These are phyloP conservation scores for Eptesicus fuscus DNA, from an alignment of 2,113 vertebrate genomes.

Conservation along the genomic window DNA sequence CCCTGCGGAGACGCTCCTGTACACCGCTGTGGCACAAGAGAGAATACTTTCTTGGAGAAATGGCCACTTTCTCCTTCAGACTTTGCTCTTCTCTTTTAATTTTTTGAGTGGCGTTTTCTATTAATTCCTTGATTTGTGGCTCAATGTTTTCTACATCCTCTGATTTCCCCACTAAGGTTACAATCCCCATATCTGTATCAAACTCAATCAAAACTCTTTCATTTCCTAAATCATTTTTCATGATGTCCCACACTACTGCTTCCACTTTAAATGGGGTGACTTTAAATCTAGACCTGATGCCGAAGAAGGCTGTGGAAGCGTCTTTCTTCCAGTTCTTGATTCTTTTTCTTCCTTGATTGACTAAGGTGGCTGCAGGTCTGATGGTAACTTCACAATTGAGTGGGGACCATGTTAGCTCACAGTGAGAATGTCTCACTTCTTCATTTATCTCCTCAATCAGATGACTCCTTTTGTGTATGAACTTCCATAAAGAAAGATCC, in stretches of 20 bases:
- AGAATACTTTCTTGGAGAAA: slow-evolving; percentile 75
- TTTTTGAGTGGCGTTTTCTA: slow-evolving; percentile 71
- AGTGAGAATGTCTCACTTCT: slow-evolving; percentile 79
- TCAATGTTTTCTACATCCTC: slow-evolving; percentile 75
- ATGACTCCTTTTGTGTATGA: slow-evolving; percentile 75
- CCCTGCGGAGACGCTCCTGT: slow-evolving; percentile 52
- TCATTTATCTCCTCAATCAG: slow-evolving; percentile 72
- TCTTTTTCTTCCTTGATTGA: slow-evolving; percentile 75
- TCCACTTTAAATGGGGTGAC: slow-evolving; percentile 68
- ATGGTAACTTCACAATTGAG: slow-evolving; percentile 73
- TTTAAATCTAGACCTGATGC: slow-evolving; percentile 78
- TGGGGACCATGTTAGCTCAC: slow-evolving; percentile 77
- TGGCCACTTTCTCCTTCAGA: slow-evolving; percentile 60
- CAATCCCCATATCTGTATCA: slow-evolving; percentile 28
- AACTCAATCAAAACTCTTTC: slow-evolving; percentile 78
- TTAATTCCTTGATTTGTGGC: slow-evolving; percentile 69
- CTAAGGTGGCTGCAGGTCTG: slow-evolving; percentile 78
- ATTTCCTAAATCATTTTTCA: slow-evolving; percentile 52
- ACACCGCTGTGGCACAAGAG: slow-evolving; percentile 79
- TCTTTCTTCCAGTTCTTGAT: slow-evolving; percentile 83
- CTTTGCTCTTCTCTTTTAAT: slow-evolving; percentile 78
- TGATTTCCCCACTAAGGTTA: slow-evolving; percentile 82
- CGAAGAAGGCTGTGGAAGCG: slow-evolving; percentile 74
- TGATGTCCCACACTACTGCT: slow-evolving; percentile 80
- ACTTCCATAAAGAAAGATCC: slow-evolving; percentile 79